These are phyloP conservation scores for Carassius auratus DNA, from an alignment of 2,113 vertebrate species.

Conservation along the genomic window DNA sequence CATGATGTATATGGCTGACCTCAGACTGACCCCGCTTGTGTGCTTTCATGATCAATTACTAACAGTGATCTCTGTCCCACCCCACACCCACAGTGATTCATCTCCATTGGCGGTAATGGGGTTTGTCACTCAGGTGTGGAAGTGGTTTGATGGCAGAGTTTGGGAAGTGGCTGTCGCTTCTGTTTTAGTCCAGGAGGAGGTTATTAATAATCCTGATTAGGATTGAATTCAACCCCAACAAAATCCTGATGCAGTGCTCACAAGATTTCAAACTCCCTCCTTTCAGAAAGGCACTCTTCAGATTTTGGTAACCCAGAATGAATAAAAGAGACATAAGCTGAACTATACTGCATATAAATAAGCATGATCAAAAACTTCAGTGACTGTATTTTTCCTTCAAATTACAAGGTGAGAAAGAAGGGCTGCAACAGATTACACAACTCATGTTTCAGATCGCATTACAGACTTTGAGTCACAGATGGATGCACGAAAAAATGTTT, in stretches of 20 bases:
- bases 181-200: slow-evolving; percentile 48
- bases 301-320: too few species aligned
- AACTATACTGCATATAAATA: too few species aligned
- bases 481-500: too few species aligned
- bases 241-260: background rate
- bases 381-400: too few species aligned
- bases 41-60: slow-evolving; percentile 48
- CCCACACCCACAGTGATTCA: slow-evolving; percentile 39
- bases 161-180: slow-evolving; percentile 57
- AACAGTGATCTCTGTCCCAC: slow-evolving; percentile 49
- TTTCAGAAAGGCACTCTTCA: too few species aligned
- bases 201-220: slow-evolving; percentile 47
- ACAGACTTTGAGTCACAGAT: too few species aligned
- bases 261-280: too few species aligned
- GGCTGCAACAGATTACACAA: too few species aligned
- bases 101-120: slow-evolving; percentile 56
- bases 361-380: too few species aligned
- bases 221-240: slow-evolving; percentile 17
- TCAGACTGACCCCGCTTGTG: slow-evolving; percentile 50
- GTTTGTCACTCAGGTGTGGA: slow-evolving; percentile 56
- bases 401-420: too few species aligned
- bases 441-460: too few species aligned
- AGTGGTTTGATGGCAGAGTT: slow-evolving; percentile 37
- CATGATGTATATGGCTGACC: slow-evolving; percentile 29
- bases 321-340: too few species aligned